A percentile compares a stretch with the other conserved stretches of the same genome.
Evolutionary conservation across 2,113 vertebrate species (phyloP).

Genomic region (Platysternon megacephalum): DNA sequence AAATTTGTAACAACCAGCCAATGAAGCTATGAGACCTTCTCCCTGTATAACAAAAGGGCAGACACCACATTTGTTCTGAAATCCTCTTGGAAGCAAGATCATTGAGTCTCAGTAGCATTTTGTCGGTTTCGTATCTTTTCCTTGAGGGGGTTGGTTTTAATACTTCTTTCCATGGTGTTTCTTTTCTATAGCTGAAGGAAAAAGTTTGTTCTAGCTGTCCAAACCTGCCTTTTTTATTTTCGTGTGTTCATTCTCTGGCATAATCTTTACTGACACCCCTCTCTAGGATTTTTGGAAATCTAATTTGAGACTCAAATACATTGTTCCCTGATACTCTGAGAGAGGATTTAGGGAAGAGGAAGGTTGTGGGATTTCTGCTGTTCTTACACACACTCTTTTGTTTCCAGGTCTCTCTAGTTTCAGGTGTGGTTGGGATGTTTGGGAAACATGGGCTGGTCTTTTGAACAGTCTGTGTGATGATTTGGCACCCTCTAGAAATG

Average conservation of each 20-base stretch:
- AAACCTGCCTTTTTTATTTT: neutral
- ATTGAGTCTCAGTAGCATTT: neutral
- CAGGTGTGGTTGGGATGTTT: neutral
- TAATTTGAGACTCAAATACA: neutral
- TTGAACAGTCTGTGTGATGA: neutral
- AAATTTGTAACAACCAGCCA: neutral
- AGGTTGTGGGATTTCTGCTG: neutral
- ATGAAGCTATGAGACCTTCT: neutral
- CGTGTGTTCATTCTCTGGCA: fast-evolving
- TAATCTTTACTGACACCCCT: neutral
- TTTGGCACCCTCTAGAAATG: neutral
- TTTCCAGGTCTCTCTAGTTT: neutral
- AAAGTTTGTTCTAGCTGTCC: fast-evolving
- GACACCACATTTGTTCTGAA: neutral
- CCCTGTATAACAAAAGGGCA: neutral
- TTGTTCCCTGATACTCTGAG: neutral
- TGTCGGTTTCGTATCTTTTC: neutral
- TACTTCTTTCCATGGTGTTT: fast-evolving
- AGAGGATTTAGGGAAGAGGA: neutral
- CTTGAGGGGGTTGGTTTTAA: neutral
- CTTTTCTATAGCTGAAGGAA: neutral
- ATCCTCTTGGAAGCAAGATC: neutral
- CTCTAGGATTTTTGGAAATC: neutral
- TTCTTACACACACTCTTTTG: neutral
- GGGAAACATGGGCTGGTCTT: neutral